These are phyloP conservation scores for Podocnemis expansa DNA, from an alignment of 2,113 vertebrate species.

Conservation along the genomic window DNA sequence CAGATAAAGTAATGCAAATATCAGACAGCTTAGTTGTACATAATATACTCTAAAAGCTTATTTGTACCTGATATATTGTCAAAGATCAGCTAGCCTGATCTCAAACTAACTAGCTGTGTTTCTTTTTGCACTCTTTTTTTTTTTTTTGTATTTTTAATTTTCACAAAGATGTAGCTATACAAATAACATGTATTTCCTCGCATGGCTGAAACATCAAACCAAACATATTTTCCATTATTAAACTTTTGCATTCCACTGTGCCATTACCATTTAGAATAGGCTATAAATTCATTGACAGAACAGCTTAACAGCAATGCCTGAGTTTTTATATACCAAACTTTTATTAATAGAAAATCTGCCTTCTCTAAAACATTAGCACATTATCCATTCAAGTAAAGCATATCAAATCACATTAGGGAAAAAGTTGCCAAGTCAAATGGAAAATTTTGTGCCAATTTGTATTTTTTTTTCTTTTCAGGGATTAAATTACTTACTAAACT, in stretches of 20 bases:
- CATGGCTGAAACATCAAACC: constrained; percentile 60
- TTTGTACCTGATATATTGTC: no score
- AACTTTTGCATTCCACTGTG: constrained; percentile 70
- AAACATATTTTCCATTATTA: constrained; percentile 70
- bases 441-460: constrained; percentile 62
- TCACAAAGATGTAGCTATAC: constrained; percentile 53
- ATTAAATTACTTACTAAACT: constrained; percentile 72
- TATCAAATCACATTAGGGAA: constrained; percentile 69
- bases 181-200: constrained; percentile 66
- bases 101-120: neutral
- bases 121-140: neutral
- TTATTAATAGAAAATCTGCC: constrained; percentile 75
- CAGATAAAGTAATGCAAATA: neutral
- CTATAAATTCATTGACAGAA: constrained; percentile 68
- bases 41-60: neutral
- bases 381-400: constrained; percentile 73
- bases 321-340: constrained; percentile 67
- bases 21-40: neutral
- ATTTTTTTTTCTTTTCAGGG: neutral
- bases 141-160: constrained; percentile 56
- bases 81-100: neutral
- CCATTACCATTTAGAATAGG: constrained; percentile 68
- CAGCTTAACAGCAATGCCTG: constrained; percentile 62
- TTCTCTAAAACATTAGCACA: constrained; percentile 75
- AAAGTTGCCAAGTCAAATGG: constrained; percentile 74